Conservation (phyloP, 2,113 vertebrate species). For the Cygnus atratus region DNA sequence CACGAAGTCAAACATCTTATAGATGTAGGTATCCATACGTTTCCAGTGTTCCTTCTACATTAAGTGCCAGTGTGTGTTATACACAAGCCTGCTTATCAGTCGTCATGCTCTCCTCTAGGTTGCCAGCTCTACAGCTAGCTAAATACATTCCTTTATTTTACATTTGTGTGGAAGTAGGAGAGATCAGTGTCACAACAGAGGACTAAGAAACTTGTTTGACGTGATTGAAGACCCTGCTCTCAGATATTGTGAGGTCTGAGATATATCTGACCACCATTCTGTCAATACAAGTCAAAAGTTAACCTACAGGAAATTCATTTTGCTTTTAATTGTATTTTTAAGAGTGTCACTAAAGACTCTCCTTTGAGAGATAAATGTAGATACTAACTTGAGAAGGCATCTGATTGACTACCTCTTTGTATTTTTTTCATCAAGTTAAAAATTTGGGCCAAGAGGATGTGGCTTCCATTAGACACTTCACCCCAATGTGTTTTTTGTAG, state of each 20-base stretch:
- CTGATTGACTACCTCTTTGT: background rate
- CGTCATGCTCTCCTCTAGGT: background rate
- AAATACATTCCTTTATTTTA: background rate
- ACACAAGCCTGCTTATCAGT: background rate
- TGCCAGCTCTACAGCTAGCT: background rate
- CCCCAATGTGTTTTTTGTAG: background rate
- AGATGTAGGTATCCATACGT: conserved; percentile 83
- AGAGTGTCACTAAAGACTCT: background rate
- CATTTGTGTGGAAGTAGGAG: background rate
- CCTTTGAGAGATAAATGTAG: background rate
- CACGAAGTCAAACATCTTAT: conserved; percentile 97
- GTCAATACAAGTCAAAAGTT: background rate
- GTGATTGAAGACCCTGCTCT: background rate
- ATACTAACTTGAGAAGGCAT: background rate
- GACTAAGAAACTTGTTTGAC: fast-evolving
- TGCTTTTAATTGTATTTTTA: background rate
- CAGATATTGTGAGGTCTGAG: background rate
- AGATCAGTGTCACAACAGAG: background rate
- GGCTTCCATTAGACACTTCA: background rate
- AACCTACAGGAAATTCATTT: background rate
- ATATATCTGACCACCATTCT: background rate
- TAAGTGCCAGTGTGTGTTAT: background rate
- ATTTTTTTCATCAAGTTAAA: background rate
- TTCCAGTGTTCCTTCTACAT: background rate
- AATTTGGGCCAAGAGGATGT: background rate